Conservation (phyloP, 2,797 vertebrate genomes). For the Pelobates cultripes region DNA sequence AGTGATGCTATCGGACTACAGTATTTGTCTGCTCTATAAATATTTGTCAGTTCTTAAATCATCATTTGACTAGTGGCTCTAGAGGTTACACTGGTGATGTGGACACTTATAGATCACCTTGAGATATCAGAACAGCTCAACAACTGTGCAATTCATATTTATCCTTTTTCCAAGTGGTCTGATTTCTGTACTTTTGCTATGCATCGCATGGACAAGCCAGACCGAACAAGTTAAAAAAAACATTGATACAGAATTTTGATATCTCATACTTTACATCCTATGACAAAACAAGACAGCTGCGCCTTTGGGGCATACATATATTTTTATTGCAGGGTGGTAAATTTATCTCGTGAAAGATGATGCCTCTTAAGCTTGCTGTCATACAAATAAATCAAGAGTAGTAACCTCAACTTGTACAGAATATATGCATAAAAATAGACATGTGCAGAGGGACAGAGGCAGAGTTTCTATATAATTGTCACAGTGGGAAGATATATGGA, state of each 20-base stretch:
- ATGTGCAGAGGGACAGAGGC: background rate
- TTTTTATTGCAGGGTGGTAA: slow-evolving; percentile 21
- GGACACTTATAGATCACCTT: slow-evolving; percentile 27
- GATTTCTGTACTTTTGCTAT: background rate
- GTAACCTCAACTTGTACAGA: slow-evolving; percentile 13
- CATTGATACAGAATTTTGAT: slow-evolving; percentile 33
- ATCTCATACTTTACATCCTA: slow-evolving; percentile 19
- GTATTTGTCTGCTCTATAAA: background rate
- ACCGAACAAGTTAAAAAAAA: slow-evolving; percentile 13
- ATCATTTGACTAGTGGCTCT: slow-evolving; percentile 14
- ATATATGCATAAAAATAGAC: background rate
- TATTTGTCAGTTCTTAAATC: slow-evolving; percentile 30
- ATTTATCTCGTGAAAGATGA: slow-evolving; percentile 41
- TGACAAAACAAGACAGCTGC: slow-evolving; percentile 21
- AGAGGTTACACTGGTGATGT: slow-evolving; percentile 9
- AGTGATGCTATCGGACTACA: background rate
- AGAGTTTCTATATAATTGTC: too few species aligned
- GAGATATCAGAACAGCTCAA: slow-evolving; percentile 15
- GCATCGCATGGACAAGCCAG: background rate
- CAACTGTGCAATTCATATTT: slow-evolving; percentile 17
- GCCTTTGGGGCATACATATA: slow-evolving; percentile 34
- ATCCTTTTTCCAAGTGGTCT: background rate
- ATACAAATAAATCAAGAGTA: slow-evolving; percentile 43
- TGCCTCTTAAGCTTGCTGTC: slow-evolving; percentile 24
- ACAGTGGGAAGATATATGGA: too few species aligned